phyloP scores from a whole-genome alignment of 2,888 invertebrate species.

The Halictus ligatus region DNA sequence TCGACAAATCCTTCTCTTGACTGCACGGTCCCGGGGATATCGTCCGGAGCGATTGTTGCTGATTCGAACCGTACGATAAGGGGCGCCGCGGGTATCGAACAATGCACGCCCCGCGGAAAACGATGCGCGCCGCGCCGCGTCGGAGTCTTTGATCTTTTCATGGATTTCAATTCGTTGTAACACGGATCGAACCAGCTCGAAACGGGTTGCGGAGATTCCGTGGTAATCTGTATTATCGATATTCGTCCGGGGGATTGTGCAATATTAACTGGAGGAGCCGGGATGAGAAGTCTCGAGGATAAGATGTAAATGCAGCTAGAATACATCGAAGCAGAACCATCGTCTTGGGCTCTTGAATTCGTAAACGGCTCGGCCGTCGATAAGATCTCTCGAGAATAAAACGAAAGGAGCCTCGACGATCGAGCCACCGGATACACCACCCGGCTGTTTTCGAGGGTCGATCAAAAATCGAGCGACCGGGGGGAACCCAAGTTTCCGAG shows the following conservation, averaged over 20 bases:
- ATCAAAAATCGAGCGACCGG: conserved; percentile 49
- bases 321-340: conserved; percentile 48
- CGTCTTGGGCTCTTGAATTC: conserved; percentile 60
- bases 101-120: not conserved
- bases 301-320: conserved; percentile 55
- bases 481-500: not conserved
- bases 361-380: conserved; percentile 59
- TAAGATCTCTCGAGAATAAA: conserved; percentile 63
- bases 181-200: not conserved
- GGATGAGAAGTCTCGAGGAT: conserved; percentile 26
- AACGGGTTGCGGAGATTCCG: not conserved
- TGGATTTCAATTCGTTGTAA: not conserved
- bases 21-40: not conserved
- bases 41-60: not conserved
- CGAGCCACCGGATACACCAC: conserved; percentile 32
- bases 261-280: conserved; percentile 28
- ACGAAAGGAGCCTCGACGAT: conserved; percentile 57
- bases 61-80: not conserved
- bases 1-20: conserved; percentile 4
- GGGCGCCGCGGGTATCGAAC: not conserved
- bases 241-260: conserved; percentile 15
- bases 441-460: conserved; percentile 42
- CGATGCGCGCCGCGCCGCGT: not conserved
- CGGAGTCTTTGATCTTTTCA: not conserved
- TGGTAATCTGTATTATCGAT: conserved; percentile 32